Evolutionary conservation across 1,140 invertebrate species (phyloP).

Genomic region (Listronotus oregonensis): DNA sequence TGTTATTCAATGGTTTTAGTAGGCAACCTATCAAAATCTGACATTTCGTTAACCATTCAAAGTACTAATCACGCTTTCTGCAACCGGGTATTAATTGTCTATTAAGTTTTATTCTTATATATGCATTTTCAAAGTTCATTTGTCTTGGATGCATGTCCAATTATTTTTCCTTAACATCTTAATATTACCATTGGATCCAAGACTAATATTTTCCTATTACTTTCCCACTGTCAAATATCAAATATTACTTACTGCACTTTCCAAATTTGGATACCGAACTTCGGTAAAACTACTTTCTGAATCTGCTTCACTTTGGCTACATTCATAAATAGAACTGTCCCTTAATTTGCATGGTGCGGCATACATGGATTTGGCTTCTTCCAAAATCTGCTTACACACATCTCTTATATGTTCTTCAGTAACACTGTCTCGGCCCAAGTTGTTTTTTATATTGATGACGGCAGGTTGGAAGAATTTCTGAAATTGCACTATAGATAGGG

Average conservation of each 20-base stretch:
- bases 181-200: too few relatives aligned
- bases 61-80: too few relatives aligned
- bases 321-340: constrained; percentile 60
- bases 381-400: constrained; percentile 76
- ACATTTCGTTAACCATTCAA: too few relatives aligned
- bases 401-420: constrained; percentile 75
- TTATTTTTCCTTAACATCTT: too few relatives aligned
- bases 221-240: too few relatives aligned
- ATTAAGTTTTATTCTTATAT: too few relatives aligned
- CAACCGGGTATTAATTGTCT: too few relatives aligned
- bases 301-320: constrained; percentile 58
- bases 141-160: too few relatives aligned
- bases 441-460: constrained; percentile 76
- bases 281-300: constrained; percentile 44
- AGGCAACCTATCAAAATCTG: too few relatives aligned
- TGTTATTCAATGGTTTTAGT: too few relatives aligned
- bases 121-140: too few relatives aligned
- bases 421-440: constrained; percentile 74
- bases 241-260: constrained; percentile 31
- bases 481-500: constrained; percentile 42
- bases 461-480: constrained; percentile 79
- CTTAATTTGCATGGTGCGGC: constrained; percentile 51
- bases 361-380: constrained; percentile 77
- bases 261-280: constrained; percentile 30
- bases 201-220: too few relatives aligned